phyloP scores from a whole-genome alignment of 2,888 invertebrate species.

The Saturnia japonica region DNA sequence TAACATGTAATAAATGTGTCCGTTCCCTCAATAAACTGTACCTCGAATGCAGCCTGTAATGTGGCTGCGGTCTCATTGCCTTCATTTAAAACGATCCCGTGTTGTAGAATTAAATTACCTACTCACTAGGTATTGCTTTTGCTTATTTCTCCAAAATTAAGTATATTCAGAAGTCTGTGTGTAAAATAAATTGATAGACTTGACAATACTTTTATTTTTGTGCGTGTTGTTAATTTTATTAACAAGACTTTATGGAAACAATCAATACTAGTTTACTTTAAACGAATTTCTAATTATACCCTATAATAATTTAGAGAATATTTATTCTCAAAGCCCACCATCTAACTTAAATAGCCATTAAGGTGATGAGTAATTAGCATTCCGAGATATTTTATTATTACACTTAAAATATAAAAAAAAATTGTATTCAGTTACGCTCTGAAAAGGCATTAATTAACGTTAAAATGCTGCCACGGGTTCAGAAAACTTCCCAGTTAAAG shows the following conservation, averaged over 20 bases:
- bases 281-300: background rate
- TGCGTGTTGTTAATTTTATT: background rate
- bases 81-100: conserved; percentile 63
- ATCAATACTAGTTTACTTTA: background rate
- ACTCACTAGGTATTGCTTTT: conserved; percentile 1
- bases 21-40: conserved; percentile 63
- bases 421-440: too few relatives aligned
- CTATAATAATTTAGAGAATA: background rate
- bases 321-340: too few relatives aligned
- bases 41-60: conserved; percentile 53
- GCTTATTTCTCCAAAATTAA: background rate
- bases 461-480: too few relatives aligned
- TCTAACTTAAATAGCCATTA: background rate
- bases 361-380: background rate
- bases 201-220: background rate
- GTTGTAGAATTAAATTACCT: conserved; percentile 15
- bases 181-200: background rate
- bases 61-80: conserved; percentile 55
- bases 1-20: conserved; percentile 74
- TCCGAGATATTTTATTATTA: background rate
- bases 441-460: too few relatives aligned
- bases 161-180: background rate
- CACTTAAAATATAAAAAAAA: too few relatives aligned
- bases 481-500: too few relatives aligned
- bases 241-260: background rate